Evolutionary conservation across 2,888 invertebrate species (phyloP).

Genomic region (Folsomia manolachei): DNA sequence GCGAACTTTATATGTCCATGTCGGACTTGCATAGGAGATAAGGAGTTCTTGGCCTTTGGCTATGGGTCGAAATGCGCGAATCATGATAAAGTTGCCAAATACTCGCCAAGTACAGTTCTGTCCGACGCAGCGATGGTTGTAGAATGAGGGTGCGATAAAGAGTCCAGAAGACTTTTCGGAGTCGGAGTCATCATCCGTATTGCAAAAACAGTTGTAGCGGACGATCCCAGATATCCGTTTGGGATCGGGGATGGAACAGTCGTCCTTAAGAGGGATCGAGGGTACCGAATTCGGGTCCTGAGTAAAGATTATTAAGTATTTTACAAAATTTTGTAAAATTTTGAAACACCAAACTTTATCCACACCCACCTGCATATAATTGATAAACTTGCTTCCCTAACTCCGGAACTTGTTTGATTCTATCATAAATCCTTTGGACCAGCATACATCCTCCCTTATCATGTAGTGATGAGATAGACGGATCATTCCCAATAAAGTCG

Average conservation of each 20-base stretch:
- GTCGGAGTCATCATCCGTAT: slow-evolving; percentile 21
- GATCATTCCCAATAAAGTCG: slow-evolving; percentile 8
- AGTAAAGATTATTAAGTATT: neutral
- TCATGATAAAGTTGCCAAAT: slow-evolving; percentile 32
- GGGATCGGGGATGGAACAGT: slow-evolving; percentile 18
- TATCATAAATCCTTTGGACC: slow-evolving; percentile 31
- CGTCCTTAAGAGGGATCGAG: slow-evolving; percentile 19
- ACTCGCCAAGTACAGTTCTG: slow-evolving; percentile 38
- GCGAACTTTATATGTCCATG: slow-evolving; percentile 21
- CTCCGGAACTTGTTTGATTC: slow-evolving; percentile 19
- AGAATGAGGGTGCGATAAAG: slow-evolving; percentile 35
- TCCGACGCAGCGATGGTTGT: slow-evolving; percentile 34
- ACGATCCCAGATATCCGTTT: slow-evolving; percentile 31
- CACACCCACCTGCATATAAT: slow-evolving; percentile 28
- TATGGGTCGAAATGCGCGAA: slow-evolving; percentile 27
- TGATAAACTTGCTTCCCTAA: slow-evolving; percentile 18
- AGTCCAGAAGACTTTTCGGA: slow-evolving; percentile 33
- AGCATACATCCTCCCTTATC: slow-evolving; percentile 26
- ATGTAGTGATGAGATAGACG: slow-evolving; percentile 18
- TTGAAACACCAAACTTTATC: neutral
- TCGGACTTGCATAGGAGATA: slow-evolving; percentile 34
- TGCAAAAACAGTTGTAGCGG: slow-evolving; percentile 29
- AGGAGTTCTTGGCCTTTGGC: slow-evolving; percentile 30
- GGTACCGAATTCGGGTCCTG: slow-evolving; percentile 28
- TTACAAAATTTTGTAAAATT: slow-evolving; percentile 4